Evolutionary conservation across 2,113 vertebrate genomes (phyloP).

Genomic region (Vidua chalybeata): DNA sequence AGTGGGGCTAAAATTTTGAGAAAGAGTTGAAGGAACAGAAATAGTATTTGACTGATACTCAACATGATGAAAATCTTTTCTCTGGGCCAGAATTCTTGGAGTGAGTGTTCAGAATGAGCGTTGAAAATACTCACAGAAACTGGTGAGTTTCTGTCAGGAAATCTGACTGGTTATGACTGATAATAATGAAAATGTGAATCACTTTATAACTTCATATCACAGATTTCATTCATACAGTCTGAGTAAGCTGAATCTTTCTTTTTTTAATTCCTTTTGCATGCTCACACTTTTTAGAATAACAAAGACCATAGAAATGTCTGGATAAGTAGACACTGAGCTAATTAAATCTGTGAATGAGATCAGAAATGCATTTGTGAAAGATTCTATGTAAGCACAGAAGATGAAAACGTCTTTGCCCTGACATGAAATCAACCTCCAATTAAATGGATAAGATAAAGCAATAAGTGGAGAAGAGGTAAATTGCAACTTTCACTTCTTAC

Average conservation of each 20-base stretch:
- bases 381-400: neutral
- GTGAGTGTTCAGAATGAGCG: neutral
- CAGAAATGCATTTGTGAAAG: neutral
- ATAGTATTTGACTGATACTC: neutral
- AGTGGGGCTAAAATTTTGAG: neutral
- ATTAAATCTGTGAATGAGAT: neutral
- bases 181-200: constrained; percentile 9
- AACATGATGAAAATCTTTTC: neutral
- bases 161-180: neutral
- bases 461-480: neutral
- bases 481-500: neutral
- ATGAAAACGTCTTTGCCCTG: neutral
- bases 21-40: neutral
- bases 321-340: neutral
- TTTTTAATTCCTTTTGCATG: neutral
- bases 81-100: neutral
- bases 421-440: neutral
- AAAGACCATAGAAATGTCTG: neutral
- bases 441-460: neutral
- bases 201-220: neutral
- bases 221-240: neutral
- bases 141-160: neutral
- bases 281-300: neutral
- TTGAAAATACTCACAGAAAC: neutral
- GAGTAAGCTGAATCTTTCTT: neutral